Base-by-base conservation (phyloP, 2,888 invertebrate species). In the Ophion slaviceki region DNA sequence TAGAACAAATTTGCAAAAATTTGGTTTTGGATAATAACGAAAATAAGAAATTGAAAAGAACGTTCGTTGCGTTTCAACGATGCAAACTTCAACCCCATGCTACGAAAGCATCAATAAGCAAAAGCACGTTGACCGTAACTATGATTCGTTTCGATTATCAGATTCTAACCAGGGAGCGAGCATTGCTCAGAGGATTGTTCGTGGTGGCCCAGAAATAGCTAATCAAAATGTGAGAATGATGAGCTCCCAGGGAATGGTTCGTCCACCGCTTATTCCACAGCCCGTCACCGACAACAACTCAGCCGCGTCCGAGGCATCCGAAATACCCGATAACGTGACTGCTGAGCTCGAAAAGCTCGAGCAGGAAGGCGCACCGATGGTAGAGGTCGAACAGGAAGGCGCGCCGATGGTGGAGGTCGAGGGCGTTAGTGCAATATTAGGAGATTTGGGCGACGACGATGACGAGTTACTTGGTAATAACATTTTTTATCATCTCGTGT, bases 381-480 rank as follows among this genome's bases (percentile, higher is more conserved):
- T 94, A 1, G 96, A 96, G 92, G 94, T 96, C 24, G 96, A 97
- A 90, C 96, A 96, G 32, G 78, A 78, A 92, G 96, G 95, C 82
- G 96, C 95, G 67, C 94, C 94, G 17, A 94, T 95, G 92, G 95
- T 94, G 2, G 96, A 96, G 92, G 95, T 95, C 74, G 96, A 96
- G 92, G 95, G 96, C 61, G 97, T 97, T 80, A 96, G 96, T 87
- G 97, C 97, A 92, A 97, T 98, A 91, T 95, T 98, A 62, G 97
- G 97, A 64, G 97, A 97, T 24, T 95, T 98, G 67, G 97, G 97
- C 5, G 97, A 97, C 79, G 98, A 98, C 88, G 98, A 98, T 91
- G 97, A 97, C 90, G 98, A 98, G 91, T 95, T 98, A 64, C 95
- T 98, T 40, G 95, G 95, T 95, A 92, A 91, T 81, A n/a, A 5